Conservation (phyloP, 2,797 vertebrate species). For the Neolamprologus multifasciatus region DNA sequence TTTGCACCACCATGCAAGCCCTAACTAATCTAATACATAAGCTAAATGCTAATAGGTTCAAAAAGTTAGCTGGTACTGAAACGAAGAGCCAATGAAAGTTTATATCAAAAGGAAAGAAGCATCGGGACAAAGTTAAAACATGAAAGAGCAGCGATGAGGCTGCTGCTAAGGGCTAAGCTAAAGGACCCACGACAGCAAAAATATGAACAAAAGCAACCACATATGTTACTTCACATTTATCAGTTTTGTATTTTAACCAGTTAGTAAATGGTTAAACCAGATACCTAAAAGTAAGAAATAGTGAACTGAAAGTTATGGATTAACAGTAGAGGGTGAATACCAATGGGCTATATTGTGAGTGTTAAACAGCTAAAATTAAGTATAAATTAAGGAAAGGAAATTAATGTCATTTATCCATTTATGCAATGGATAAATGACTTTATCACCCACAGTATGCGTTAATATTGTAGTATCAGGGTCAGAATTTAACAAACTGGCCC, state of each 20-base stretch:
- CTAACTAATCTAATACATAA: background rate
- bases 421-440: background rate
- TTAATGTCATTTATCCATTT: background rate
- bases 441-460: background rate
- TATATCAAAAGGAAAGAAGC: background rate
- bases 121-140: background rate
- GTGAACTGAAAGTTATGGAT: background rate
- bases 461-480: background rate
- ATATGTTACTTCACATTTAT: background rate
- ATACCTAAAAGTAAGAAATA: background rate
- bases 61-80: background rate
- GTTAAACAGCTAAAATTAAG: background rate
- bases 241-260: background rate
- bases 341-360: background rate
- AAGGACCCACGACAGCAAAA: background rate
- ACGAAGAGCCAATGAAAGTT: background rate
- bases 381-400: background rate
- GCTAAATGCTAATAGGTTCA: background rate
- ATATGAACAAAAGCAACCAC: background rate
- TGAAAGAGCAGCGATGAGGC: background rate
- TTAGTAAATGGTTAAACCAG: background rate
- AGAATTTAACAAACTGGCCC: background rate
- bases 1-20: background rate
- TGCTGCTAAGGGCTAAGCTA: background rate
- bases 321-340: background rate